These are phyloP conservation scores for Bombus confusus DNA, from an alignment of 1,140 invertebrate genomes.

Conservation along the genomic window DNA sequence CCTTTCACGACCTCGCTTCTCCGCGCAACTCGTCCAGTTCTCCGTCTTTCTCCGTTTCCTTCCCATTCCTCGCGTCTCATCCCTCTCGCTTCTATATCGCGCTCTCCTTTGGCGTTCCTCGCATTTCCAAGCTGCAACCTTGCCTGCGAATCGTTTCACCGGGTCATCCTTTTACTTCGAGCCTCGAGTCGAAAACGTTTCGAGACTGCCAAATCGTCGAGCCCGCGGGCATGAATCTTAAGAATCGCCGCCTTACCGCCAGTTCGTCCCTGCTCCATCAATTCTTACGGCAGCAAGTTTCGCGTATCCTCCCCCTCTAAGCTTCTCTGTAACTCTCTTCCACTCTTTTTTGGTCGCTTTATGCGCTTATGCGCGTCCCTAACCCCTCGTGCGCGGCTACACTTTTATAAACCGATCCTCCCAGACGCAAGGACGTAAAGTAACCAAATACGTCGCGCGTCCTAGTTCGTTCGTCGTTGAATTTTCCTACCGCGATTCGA, in stretches of 20 bases:
- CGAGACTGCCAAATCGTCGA: neutral
- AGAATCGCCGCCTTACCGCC: neutral
- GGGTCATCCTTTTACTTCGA: neutral
- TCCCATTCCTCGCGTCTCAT: too few species aligned
- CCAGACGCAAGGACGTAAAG: too few species aligned
- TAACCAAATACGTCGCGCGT: too few species aligned
- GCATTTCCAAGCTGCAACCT: neutral
- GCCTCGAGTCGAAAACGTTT: neutral
- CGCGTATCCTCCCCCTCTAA: neutral
- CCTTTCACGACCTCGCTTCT: conserved; percentile 3
- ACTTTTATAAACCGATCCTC: too few species aligned
- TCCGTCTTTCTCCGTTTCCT: neutral
- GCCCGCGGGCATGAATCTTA: neutral
- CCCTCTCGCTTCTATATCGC: neutral
- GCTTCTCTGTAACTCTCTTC: neutral
- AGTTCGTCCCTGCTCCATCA: neutral
- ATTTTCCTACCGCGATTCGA: too few species aligned
- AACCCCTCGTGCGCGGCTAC: too few species aligned
- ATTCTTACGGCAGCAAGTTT: neutral
- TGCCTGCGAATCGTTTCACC: neutral
- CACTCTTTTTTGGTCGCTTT: neutral
- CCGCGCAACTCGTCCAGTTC: conserved; percentile 8
- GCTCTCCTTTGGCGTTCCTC: neutral
- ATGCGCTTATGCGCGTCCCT: too few species aligned
- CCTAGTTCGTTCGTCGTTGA: too few species aligned